Evolutionary conservation across 2,888 invertebrate genomes (phyloP).

Genomic region (Melinopterus prodromus): DNA sequence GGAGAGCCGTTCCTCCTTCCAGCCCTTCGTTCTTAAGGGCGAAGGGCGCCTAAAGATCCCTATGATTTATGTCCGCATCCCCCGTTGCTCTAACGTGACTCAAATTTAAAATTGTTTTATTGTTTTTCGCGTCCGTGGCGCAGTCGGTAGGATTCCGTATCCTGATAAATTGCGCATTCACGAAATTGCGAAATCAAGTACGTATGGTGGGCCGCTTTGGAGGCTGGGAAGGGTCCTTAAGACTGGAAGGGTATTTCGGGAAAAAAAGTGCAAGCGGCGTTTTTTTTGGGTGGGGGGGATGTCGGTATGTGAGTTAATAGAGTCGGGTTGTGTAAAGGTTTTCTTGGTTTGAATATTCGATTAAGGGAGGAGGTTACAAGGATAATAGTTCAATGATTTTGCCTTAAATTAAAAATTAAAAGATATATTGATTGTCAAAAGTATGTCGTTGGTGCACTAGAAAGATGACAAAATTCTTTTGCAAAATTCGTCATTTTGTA

Average conservation of each 20-base stretch:
- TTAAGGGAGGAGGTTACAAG: too few relatives aligned
- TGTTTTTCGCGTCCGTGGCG: constrained; percentile 54
- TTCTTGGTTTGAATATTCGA: constrained; percentile 21
- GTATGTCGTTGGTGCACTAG: too few relatives aligned
- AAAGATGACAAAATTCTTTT: too few relatives aligned
- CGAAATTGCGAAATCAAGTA: constrained; percentile 37
- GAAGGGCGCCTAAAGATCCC: constrained; percentile 53
- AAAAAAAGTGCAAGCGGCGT: constrained; percentile 27
- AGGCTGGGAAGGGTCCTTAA: constrained; percentile 10
- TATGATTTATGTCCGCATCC: constrained; percentile 42
- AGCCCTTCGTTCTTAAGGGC: constrained; percentile 42
- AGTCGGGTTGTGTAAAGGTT: constrained; percentile 13
- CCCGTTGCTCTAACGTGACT: constrained; percentile 58
- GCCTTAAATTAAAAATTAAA: too few relatives aligned
- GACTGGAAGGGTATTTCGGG: constrained; percentile 9
- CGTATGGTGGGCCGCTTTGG: neutral
- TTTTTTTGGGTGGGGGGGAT: neutral
- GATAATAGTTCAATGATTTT: too few relatives aligned
- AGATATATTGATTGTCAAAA: too few relatives aligned
- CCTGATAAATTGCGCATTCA: constrained; percentile 38
- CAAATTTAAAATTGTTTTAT: constrained; percentile 60
- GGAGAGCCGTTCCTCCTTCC: neutral
- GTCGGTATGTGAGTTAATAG: constrained; percentile 26
- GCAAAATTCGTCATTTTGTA: too few relatives aligned
- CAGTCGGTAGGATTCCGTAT: constrained; percentile 37